phyloP scores from a whole-genome alignment of 2,888 invertebrate species.

The Carcina quercana region DNA sequence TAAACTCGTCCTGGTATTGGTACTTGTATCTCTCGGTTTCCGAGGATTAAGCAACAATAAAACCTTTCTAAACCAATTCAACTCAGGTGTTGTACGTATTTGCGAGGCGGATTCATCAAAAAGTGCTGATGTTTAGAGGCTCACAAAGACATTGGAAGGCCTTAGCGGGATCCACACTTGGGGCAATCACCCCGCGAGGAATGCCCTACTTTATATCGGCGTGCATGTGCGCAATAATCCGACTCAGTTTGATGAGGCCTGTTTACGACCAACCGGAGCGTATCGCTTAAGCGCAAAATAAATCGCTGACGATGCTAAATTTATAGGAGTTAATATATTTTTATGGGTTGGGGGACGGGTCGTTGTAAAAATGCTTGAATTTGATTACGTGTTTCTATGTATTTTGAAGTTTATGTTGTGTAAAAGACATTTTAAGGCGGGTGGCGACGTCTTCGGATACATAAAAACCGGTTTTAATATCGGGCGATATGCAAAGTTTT shows the following conservation, averaged over 20 bases:
- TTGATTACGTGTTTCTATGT: conserved; percentile 27
- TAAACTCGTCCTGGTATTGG: no score
- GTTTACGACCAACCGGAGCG: conserved; percentile 52
- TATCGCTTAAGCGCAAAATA: conserved; percentile 56
- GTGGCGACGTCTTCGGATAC: no score
- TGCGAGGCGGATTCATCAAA: no score
- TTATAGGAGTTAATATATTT: conserved; percentile 64
- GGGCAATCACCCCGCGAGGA: conserved; percentile 16
- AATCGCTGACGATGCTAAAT: conserved; percentile 62
- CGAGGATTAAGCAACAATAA: no score
- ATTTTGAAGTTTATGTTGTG: conserved; percentile 10
- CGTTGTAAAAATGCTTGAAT: conserved; percentile 39
- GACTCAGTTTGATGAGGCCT: conserved; percentile 46
- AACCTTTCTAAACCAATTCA: no score
- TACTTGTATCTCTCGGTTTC: no score
- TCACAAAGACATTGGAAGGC: no score
- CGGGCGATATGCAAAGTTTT: no score
- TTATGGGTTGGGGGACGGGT: conserved; percentile 42
- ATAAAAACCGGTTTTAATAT: no score
- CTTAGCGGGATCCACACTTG: no score
- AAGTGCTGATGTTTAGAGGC: no score
- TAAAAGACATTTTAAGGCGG: conserved; percentile 11
- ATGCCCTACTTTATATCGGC: conserved; percentile 35
- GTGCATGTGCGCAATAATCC: conserved; percentile 49
- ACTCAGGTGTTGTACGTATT: no score